Conservation (phyloP, 2,797 vertebrate species). For the Hippopotamyrus pictus region DNA sequence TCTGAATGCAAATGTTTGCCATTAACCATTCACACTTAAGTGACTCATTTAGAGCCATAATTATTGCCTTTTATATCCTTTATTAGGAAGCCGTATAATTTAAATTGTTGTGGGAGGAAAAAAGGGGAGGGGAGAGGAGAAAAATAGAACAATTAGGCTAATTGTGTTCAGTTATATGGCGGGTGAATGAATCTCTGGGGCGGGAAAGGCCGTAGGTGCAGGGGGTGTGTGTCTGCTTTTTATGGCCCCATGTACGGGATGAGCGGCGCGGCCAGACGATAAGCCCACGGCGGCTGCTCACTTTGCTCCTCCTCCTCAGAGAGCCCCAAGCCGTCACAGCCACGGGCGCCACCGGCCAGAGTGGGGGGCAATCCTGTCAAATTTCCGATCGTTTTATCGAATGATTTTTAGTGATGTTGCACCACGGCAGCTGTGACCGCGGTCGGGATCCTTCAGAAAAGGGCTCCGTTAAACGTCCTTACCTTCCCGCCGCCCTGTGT, state of each 20-base stretch:
- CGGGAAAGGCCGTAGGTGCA: neutral
- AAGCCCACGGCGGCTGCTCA: neutral
- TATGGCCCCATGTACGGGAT: neutral
- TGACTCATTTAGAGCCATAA: conserved; percentile 10
- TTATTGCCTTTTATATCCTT: conserved; percentile 20
- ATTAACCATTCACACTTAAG: conserved; percentile 23
- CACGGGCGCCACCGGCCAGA: neutral
- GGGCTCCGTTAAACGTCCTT: neutral
- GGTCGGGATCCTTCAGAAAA: neutral
- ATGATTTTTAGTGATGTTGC: neutral
- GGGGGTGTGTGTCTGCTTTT: neutral
- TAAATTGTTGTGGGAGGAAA: conserved; percentile 13
- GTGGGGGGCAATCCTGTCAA: neutral
- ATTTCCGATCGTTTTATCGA: neutral
- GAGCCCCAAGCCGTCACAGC: neutral
- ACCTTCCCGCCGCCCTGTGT: neutral
- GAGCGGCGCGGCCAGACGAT: neutral
- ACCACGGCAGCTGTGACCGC: neutral
- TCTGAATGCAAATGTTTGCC: conserved; percentile 13
- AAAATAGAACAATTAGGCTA: conserved; percentile 19
- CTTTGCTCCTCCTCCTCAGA: too few relatives aligned
- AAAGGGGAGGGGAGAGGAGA: neutral
- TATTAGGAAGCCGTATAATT: conserved; percentile 20
- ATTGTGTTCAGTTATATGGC: neutral
- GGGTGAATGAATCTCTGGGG: neutral